Evolutionary conservation across 2,888 invertebrate genomes (phyloP).

Genomic region (Lycophotia porphyrea): DNA sequence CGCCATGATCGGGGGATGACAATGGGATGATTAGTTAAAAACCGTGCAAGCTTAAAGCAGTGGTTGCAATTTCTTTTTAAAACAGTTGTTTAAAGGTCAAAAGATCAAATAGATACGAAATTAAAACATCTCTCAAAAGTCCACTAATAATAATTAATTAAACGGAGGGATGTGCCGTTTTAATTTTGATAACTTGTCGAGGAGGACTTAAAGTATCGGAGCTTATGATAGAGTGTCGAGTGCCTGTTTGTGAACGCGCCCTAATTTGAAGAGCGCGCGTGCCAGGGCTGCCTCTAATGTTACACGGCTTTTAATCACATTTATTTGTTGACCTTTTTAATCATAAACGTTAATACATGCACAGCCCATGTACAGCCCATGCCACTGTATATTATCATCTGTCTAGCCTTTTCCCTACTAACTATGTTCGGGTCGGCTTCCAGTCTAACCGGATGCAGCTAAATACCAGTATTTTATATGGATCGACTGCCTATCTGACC

Average conservation of each 20-base stretch:
- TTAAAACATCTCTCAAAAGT: slow-evolving; percentile 23
- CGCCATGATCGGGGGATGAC: too few relatives aligned
- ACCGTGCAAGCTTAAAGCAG: too few relatives aligned
- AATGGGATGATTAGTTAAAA: too few relatives aligned
- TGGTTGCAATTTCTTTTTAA: neutral
- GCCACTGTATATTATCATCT: neutral
- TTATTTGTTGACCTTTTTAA: slow-evolving; percentile 22
- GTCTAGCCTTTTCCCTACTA: too few relatives aligned
- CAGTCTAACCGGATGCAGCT: too few relatives aligned
- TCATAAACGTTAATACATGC: neutral
- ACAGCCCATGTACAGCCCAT: too few relatives aligned
- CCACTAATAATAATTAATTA: slow-evolving; percentile 53
- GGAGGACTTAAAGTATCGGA: slow-evolving; percentile 59
- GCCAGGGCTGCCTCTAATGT: slow-evolving; percentile 58
- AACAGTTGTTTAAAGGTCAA: neutral
- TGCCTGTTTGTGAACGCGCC: slow-evolving; percentile 70
- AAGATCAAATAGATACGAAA: neutral
- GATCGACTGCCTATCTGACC: too few relatives aligned
- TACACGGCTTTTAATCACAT: slow-evolving; percentile 36
- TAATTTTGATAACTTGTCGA: slow-evolving; percentile 72
- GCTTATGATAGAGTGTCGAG: slow-evolving; percentile 69
- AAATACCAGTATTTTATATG: too few relatives aligned
- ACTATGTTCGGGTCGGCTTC: too few relatives aligned
- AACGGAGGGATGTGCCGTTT: slow-evolving; percentile 60
- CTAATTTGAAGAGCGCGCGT: slow-evolving; percentile 67